Base-by-base conservation (phyloP, 2,113 vertebrate species). In the Echinops telfairi region DNA sequence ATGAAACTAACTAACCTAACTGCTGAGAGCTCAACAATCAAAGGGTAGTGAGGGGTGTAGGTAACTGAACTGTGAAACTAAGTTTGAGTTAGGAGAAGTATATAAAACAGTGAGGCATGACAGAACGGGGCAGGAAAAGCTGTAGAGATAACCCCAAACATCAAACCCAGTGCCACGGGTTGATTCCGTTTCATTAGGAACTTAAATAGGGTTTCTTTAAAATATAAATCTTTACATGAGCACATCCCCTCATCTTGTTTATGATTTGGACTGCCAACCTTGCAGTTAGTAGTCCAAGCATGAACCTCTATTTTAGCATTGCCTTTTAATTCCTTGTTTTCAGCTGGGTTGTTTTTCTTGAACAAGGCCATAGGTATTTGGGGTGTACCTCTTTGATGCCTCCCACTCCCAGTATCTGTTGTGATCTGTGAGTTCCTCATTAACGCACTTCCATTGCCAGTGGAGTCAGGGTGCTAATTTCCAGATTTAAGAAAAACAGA, bases 301-400 rank as follows among this genome's bases (percentile, higher is more conserved):
- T 43, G 25, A 75, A 71, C 79, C 75, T 79, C 78, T 43, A 82
- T 47, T 81, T 60, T 87, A 60, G 83, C 4, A n/a, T n/a, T n/a
- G n/a, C n/a, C n/a, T n/a, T n/a, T n/a, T n/a, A 57, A 83, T 23
- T 75, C 53, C 27, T 89, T 90, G 22, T 90, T 83, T 93, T 77
- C 73, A 2, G 29, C 0, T 92, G 78, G 33, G 83, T 70, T 40
- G 40, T 40, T 40, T 40, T 40, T 40, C 40, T 40, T 40, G 40
- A 40, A 40, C 17, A 76, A n/a, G 31, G 33, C 23, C 90, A 2
- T 16, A 76, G 57, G 80, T 71, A 86, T 66, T 70, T 90, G 22
- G 22, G 3, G 14, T 71, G 31, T 79, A 2, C 53, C 11, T 40
- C 25, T 71, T 86, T 22, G 68, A 68, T 68, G 31, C 17, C 29